A percentile compares a stretch with the other conserved stretches of the same genome.
phyloP scores from a whole-genome alignment of 2,888 invertebrate genomes.

The Dasypolia templi region DNA sequence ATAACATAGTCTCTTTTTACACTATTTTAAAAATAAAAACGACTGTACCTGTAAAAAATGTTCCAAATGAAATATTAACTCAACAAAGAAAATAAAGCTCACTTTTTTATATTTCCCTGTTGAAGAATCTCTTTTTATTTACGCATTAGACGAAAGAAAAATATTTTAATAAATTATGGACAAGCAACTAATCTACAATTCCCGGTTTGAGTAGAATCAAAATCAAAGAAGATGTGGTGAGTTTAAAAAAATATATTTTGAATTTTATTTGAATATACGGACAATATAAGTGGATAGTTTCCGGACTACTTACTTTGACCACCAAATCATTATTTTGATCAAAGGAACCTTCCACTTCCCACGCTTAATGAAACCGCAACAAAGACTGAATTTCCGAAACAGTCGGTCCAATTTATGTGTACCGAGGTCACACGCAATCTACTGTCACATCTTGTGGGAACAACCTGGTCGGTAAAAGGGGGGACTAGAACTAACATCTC shows the following conservation, averaged over 20 bases:
- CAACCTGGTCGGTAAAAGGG: conserved; percentile 3
- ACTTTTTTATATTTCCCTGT: not conserved
- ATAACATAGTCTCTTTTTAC: not conserved
- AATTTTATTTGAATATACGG: no score
- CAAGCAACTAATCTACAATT: not conserved
- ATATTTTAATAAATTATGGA: no score
- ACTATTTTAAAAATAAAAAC: not conserved
- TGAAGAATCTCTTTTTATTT: not conserved
- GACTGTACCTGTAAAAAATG: not conserved
- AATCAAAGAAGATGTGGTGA: not conserved
- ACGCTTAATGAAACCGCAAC: conserved; percentile 42
- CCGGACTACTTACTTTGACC: conserved; percentile 1
- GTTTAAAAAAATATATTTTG: no score
- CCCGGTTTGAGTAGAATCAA: not conserved
- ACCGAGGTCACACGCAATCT: conserved; percentile 47
- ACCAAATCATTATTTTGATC: conserved; percentile 33
- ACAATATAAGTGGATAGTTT: no score
- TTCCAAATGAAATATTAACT: conserved; percentile 17
- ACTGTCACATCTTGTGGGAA: conserved; percentile 49
- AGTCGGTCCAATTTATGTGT: conserved; percentile 41
- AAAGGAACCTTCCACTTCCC: conserved; percentile 27
- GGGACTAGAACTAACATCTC: no score
- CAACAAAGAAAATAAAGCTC: not conserved
- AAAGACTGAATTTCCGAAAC: conserved; percentile 40
- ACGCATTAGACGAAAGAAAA: not conserved